A percentile compares a stretch with the other conserved stretches of the same genome.
Evolutionary conservation across 2,888 invertebrate species (phyloP).

Genomic region (Alentia gelatinosa): DNA sequence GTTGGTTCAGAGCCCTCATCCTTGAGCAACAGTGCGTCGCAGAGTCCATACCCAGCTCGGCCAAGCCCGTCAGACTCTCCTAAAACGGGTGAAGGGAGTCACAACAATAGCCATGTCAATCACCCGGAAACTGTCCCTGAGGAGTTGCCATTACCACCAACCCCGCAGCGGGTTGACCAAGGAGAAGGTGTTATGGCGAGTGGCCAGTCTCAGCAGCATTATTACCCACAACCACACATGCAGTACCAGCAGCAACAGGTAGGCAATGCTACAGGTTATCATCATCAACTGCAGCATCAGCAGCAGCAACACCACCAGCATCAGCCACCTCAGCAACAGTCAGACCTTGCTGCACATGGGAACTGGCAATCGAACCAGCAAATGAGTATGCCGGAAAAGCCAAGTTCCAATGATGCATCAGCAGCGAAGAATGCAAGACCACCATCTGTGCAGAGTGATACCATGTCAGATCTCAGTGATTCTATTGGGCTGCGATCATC

Average conservation of each 20-base stretch:
- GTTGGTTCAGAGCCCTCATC: slow-evolving; percentile 57
- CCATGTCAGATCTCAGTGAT: slow-evolving; percentile 5
- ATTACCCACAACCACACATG: neutral
- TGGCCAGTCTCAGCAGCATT: slow-evolving; percentile 45
- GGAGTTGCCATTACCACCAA: neutral
- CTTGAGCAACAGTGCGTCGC: neutral
- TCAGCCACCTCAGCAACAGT: neutral
- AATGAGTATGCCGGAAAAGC: neutral
- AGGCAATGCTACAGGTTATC: slow-evolving; percentile 18
- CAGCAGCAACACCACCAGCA: neutral
- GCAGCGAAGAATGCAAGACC: neutral
- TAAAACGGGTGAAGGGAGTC: neutral
- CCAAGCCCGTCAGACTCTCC: slow-evolving; percentile 14
- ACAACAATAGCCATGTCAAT: neutral
- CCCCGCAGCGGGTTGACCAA: neutral
- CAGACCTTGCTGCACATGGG: slow-evolving; percentile 32
- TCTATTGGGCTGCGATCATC: neutral
- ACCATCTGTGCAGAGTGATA: neutral
- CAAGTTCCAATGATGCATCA: neutral
- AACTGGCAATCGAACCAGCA: neutral
- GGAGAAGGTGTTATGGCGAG: slow-evolving; percentile 36
- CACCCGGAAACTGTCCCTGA: neutral
- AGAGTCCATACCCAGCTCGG: slow-evolving; percentile 15
- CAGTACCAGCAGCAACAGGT: neutral
- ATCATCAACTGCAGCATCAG: neutral